Conservation (phyloP, 2,888 invertebrate species). For the Drosophila niveifrons region DNA sequence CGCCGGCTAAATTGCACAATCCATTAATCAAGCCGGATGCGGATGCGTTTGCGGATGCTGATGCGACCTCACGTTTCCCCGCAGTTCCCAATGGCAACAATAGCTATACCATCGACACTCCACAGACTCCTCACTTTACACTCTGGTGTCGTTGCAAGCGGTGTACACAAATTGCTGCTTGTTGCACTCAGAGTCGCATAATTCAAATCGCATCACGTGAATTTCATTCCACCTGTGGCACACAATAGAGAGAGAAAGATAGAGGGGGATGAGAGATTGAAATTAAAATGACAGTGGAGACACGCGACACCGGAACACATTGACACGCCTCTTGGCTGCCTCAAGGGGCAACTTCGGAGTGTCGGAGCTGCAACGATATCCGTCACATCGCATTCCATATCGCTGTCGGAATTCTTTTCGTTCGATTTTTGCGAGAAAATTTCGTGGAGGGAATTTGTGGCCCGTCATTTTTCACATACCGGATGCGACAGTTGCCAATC, state of each 20-base stretch:
- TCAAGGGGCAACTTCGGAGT: not conserved
- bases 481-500: constrained; percentile 65
- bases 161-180: constrained; percentile 53
- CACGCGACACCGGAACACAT: constrained; percentile 46
- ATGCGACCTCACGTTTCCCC: constrained; percentile 13
- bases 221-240: constrained; percentile 52
- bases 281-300: constrained; percentile 40
- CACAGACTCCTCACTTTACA: not conserved
- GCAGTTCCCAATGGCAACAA: not conserved
- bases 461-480: constrained; percentile 28
- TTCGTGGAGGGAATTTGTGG: constrained; percentile 20
- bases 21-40: constrained; percentile 53
- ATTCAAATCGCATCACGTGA: constrained; percentile 68
- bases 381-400: constrained; percentile 23
- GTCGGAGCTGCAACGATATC: constrained; percentile 37
- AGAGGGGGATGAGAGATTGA: constrained; percentile 17
- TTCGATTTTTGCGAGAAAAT: constrained; percentile 18
- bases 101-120: constrained; percentile 5
- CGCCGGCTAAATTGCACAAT: constrained; percentile 53
- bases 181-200: constrained; percentile 62
- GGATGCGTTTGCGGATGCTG: constrained; percentile 2
- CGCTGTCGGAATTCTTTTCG: constrained; percentile 17
- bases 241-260: not conserved
- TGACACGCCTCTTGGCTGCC: constrained; percentile 41
- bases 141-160: constrained; percentile 4